Percentiles rank a stretch among this genome's conserved stretches.
Conservation (phyloP, 2,797 vertebrate genomes). For the Ciconia nigra region DNA sequence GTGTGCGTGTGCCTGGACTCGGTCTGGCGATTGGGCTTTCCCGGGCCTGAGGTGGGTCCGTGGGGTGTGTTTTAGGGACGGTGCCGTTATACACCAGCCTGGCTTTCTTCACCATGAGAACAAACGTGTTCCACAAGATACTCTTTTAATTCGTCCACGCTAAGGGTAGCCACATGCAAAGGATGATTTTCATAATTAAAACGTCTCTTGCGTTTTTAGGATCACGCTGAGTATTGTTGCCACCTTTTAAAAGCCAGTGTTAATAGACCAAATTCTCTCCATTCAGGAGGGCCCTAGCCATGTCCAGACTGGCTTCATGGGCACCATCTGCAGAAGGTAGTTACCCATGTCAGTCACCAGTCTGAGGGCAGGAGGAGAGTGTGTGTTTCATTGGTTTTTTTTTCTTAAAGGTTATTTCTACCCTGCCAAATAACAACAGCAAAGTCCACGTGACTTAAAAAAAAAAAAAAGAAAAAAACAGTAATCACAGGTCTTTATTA, state of each 20-base stretch:
- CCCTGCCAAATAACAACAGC: not conserved
- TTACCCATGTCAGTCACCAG: not conserved
- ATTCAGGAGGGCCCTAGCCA: rapidly evolving
- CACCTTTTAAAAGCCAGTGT: not conserved
- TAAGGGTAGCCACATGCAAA: rapidly evolving
- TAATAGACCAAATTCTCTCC: rapidly evolving
- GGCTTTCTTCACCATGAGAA: rapidly evolving
- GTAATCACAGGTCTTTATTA: not conserved
- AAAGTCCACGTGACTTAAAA: not conserved
- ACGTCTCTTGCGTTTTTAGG: not conserved
- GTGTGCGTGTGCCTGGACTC: rapidly evolving
- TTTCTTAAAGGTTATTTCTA: not conserved
- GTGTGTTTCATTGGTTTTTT: rapidly evolving
- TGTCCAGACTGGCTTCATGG: rapidly evolving
- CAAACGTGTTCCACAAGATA: rapidly evolving
- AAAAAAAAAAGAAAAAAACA: no score
- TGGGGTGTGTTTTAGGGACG: not conserved
- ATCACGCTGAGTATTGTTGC: not conserved
- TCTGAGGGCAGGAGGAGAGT: rapidly evolving
- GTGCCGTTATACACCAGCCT: rapidly evolving
- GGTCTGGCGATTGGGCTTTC: no score
- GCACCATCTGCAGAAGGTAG: not conserved
- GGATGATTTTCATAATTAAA: not conserved
- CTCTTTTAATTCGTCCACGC: rapidly evolving
- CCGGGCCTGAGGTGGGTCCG: no score